phyloP scores from a whole-genome alignment of 92 coral and sea anemone species.

The Palythoa grandiflora region DNA sequence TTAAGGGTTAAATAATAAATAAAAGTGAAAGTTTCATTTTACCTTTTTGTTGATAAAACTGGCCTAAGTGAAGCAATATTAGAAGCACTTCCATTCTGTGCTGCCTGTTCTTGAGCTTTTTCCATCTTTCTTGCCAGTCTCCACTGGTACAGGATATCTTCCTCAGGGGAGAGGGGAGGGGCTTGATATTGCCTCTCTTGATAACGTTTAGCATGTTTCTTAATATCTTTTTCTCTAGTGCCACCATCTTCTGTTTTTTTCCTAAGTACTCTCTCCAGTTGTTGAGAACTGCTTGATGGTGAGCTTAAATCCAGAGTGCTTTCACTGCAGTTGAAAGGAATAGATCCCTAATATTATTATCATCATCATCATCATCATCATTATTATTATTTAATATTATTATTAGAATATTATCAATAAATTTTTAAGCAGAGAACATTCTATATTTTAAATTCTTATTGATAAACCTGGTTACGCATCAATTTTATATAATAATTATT shows the following conservation, averaged over 20 bases:
- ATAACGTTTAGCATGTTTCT: slow-evolving; percentile 32
- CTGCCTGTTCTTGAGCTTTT: slow-evolving; percentile 82
- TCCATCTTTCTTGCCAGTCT: slow-evolving; percentile 94
- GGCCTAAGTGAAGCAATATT: neutral
- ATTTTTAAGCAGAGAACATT: too few relatives aligned
- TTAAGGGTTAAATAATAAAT: too few relatives aligned
- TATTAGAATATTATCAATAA: too few relatives aligned
- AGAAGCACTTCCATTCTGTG: slow-evolving; percentile 21
- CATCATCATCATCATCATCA: neutral
- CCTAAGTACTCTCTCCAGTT: neutral
- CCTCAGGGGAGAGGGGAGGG: slow-evolving; percentile 86
- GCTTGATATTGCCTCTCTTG: slow-evolving; percentile 47
- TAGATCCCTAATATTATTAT: neutral
- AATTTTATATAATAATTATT: too few relatives aligned
- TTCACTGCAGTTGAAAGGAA: slow-evolving; percentile 50
- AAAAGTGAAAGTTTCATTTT: neutral
- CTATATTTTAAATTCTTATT: neutral
- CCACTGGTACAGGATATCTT: slow-evolving; percentile 98
- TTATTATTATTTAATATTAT: neutral
- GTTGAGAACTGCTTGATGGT: slow-evolving; percentile 49
- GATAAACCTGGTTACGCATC: too few relatives aligned
- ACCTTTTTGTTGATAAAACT: slow-evolving; percentile 4
- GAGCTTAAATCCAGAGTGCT: slow-evolving; percentile 59
- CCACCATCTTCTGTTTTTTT: neutral
- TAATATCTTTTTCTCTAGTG: slow-evolving; percentile 42